phyloP scores from a whole-genome alignment of 2,797 vertebrate genomes.

The Pseudochirops cupreus region DNA sequence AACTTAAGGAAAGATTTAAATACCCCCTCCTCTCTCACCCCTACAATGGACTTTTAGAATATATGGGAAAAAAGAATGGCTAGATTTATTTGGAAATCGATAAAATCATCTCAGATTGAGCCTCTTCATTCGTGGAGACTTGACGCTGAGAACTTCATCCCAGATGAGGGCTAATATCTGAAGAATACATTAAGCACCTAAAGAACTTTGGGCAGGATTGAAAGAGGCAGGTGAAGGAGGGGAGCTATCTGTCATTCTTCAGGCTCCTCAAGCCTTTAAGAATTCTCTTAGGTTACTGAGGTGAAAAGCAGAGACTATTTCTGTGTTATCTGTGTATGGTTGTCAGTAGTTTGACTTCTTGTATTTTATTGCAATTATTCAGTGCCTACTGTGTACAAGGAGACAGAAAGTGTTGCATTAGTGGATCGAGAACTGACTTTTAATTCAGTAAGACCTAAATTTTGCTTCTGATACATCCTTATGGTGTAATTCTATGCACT shows the following conservation, averaged over 20 bases:
- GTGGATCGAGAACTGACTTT: neutral
- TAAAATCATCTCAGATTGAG: neutral
- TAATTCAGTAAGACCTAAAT: neutral
- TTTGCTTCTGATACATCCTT: neutral
- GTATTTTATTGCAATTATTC: conserved; percentile 6
- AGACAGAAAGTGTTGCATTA: neutral
- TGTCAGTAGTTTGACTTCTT: conserved; percentile 13
- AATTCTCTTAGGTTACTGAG: neutral
- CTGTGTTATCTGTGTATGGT: neutral
- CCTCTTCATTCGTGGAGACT: neutral
- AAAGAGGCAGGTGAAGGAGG: neutral
- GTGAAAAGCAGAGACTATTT: neutral
- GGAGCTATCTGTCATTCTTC: neutral
- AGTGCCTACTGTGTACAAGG: neutral
- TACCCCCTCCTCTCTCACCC: neutral
- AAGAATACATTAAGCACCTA: neutral
- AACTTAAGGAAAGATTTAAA: neutral
- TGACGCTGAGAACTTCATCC: conserved; percentile 7
- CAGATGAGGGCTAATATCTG: neutral
- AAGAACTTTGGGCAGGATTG: neutral
- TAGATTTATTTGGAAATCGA: conserved; percentile 32
- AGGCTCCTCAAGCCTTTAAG: neutral
- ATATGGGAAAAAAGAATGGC: conserved; percentile 23
- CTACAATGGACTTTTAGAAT: neutral
- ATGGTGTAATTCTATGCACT: neutral